Base-by-base conservation (phyloP, 2,113 vertebrate genomes). In the Petaurus breviceps region DNA sequence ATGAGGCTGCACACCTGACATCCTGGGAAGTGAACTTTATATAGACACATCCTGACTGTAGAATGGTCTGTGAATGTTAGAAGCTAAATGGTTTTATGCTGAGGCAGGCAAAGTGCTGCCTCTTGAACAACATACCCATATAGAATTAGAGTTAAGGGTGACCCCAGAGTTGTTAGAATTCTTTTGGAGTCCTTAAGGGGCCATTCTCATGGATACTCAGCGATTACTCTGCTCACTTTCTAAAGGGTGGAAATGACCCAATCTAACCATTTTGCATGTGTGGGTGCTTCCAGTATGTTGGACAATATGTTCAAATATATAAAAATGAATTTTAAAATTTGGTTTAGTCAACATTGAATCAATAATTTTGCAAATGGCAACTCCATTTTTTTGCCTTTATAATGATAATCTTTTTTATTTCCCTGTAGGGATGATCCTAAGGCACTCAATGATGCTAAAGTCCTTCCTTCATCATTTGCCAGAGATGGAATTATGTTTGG, bases 391-490 rank as follows among this genome's bases (percentile, higher is more conserved):
- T 68, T 68, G 3, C 1, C 31, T 68, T 4, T 68, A 68, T 68
- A 68, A n/a, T n/a, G 14, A 68, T n/a, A 57, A 57, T 1, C 8
- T 57, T 16, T n/a, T 16, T 37, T 57, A 28, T 57, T n/a, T n/a
- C 12, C 37, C 31, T 10, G 4, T n/a, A n/a, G 31, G 61, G 12
- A 68, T 37, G 14, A 68, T 37, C 57, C 28, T 12, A 68, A 68
- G 31, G 28, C 28, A 68, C 57, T 68, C 57, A 68, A 68, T n/a
- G 12, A 68, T 19, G 25, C 31, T 4, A 95, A 23, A 53, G 89
- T 93, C 47, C 61, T 94, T 93, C 47, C 61, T 94, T 90, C 89
- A 52, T 96, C 57, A 94, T 77, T 3, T 22, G 93, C 53, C 10
- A 46, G 47, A 49, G 1, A 6, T 91, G 51, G 89, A 91, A 77